These are phyloP conservation scores for Timandra comae DNA, from an alignment of 2,888 invertebrate species.

Conservation along the genomic window DNA sequence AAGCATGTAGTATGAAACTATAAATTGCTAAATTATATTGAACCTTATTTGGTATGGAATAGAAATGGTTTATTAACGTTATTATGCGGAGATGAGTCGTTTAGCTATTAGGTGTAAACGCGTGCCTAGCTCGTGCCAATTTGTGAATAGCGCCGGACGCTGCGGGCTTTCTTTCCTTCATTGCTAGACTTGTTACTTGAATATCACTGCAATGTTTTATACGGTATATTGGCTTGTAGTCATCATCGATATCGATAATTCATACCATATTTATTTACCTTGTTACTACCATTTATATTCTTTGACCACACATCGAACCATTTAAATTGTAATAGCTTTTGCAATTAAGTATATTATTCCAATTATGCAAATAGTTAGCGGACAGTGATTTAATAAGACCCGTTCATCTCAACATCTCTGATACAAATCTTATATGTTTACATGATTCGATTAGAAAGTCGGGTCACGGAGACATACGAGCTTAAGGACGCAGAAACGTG, in stretches of 20 bases:
- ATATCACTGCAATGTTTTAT: slow-evolving; percentile 61
- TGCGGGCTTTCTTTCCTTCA: slow-evolving; percentile 70
- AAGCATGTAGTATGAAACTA: slow-evolving; percentile 11
- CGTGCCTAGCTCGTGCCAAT: slow-evolving; percentile 75
- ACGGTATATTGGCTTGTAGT: slow-evolving; percentile 36
- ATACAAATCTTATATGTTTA: slow-evolving; percentile 24
- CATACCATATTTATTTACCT: slow-evolving; percentile 8
- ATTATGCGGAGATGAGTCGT: slow-evolving; percentile 24
- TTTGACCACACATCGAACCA: slow-evolving; percentile 6
- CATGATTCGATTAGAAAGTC: slow-evolving; percentile 26
- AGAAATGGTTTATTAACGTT: slow-evolving; percentile 18
- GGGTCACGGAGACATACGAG: slow-evolving; percentile 23
- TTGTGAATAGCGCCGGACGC: slow-evolving; percentile 73
- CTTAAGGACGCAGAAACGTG: slow-evolving; percentile 20
- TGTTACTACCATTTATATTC: slow-evolving; percentile 11
- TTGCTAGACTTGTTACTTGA: slow-evolving; percentile 70
- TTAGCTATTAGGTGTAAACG: slow-evolving; percentile 34
- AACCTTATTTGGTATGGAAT: slow-evolving; percentile 13
- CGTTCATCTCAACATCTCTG: slow-evolving; percentile 22
- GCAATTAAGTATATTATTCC: slow-evolving; percentile 20
- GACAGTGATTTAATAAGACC: slow-evolving; percentile 22
- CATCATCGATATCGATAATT: slow-evolving; percentile 45
- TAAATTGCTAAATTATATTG: slow-evolving; percentile 10
- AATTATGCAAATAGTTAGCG: slow-evolving; percentile 19
- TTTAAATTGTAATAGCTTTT: slow-evolving; percentile 13